Base-by-base conservation (phyloP, 2,113 vertebrate genomes). In the Pygoscelis adeliae region DNA sequence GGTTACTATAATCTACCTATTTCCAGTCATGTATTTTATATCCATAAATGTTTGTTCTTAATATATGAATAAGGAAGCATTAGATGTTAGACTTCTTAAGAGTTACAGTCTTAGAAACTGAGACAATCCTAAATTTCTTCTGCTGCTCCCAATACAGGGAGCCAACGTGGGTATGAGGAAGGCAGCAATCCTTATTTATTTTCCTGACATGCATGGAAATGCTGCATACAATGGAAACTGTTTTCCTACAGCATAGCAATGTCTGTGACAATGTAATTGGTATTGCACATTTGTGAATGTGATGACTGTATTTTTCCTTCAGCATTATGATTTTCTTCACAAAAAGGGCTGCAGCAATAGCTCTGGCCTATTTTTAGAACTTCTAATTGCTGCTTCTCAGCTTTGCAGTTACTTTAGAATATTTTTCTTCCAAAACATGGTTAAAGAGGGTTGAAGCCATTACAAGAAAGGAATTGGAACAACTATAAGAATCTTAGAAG, bases 271-370 rank as follows among this genome's bases (percentile, higher is more conserved):
- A 19, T 30, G 58, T 72, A 34, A 38, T 71, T 67, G 13, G 20
- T 63, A 21, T 50, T 82, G 26, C 38, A 34, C 0, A 0, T 71
- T 63, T 72, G 53, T 88, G 36, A 80, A 74, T 74, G 21, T 47
- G 30, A 32, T 83, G 27, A 23, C 21, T 76, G 16, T 84, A 29
- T 84, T 81, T 84, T 83, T 65, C n/a, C n/a, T 89, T 70, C 8
- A 19, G 6, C 0, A 0, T 20, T 49, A 32, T 1, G 0, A 4
- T 67, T 93, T 89, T 74, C n/a, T 26, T 49, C 42, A 49, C 13
- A 22, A 67, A 86, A 76, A 80, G 10, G 2, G 15, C 59, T 88
- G 44, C 40, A 69, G 74, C 30, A 44, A 22, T 61, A 91, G 62
- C 23, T 91, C 65, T 67, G 56, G 36, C 34, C 58, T 59, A 21